phyloP scores from a whole-genome alignment of 2,113 vertebrate species.

The Ammospiza caudacuta region DNA sequence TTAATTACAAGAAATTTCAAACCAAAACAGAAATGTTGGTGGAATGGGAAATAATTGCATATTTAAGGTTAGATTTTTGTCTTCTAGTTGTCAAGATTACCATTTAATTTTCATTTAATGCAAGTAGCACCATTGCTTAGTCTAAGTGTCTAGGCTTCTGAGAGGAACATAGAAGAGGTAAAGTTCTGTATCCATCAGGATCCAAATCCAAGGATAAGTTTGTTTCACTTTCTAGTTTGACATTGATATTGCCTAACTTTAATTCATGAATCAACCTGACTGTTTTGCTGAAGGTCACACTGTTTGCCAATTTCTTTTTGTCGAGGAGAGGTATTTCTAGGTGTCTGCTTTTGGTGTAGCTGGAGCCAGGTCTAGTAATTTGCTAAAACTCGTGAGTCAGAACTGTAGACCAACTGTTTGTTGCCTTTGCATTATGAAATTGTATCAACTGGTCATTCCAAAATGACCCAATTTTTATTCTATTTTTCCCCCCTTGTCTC shows the following conservation, averaged over 20 bases:
- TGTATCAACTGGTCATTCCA: neutral
- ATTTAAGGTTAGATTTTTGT: neutral
- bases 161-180: neutral
- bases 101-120: neutral
- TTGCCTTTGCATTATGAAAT: neutral
- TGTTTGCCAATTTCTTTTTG: neutral
- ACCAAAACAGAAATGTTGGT: neutral
- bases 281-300: neutral
- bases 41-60: neutral
- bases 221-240: neutral
- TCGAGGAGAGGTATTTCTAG: neutral
- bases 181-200: neutral
- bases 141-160: neutral
- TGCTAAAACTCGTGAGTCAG: neutral
- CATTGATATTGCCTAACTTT: neutral
- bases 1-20: slow-evolving; percentile 3
- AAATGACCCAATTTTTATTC: neutral
- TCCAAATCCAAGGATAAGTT: neutral
- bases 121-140: neutral
- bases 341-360: neutral
- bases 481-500: neutral
- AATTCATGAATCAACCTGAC: neutral
- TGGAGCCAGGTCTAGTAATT: neutral
- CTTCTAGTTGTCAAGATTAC: neutral
- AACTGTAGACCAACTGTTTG: neutral